phyloP scores from a whole-genome alignment of 92 coral and sea anemone species.

The Ricordea florida region DNA sequence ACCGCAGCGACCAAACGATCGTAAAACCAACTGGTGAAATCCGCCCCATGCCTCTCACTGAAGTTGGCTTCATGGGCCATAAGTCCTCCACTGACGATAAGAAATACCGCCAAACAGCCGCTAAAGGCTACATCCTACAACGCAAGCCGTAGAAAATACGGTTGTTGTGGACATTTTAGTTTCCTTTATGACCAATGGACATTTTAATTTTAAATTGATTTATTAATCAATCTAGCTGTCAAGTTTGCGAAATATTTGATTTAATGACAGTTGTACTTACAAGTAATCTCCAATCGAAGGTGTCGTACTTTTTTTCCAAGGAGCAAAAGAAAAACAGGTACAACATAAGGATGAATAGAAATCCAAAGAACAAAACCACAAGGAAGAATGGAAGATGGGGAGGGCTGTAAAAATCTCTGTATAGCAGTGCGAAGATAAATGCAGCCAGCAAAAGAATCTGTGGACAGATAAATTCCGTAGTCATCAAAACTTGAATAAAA shows the following conservation, averaged over 20 bases:
- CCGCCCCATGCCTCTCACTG: constrained; percentile 9
- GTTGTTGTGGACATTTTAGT: too few species aligned
- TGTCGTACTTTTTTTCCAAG: constrained; percentile 9
- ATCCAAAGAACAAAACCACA: neutral
- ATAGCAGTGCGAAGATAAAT: constrained; percentile 16
- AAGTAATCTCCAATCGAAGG: constrained; percentile 24
- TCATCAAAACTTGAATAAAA: too few species aligned
- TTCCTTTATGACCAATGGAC: neutral
- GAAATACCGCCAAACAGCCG: constrained; percentile 9
- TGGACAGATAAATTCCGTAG: neutral
- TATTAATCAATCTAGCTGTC: neutral
- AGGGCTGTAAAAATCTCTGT: constrained; percentile 16
- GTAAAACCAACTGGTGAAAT: constrained; percentile 2
- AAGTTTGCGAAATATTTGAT: neutral
- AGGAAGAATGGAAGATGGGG: constrained; percentile 36
- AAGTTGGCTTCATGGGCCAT: constrained; percentile 19
- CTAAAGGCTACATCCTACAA: constrained; percentile 26
- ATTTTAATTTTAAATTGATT: neutral
- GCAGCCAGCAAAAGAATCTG: constrained; percentile 14
- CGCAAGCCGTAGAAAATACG: neutral
- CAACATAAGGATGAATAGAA: neutral
- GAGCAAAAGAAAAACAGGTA: constrained; percentile 21
- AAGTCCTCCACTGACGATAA: constrained; percentile 20
- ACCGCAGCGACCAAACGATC: constrained; percentile 32
- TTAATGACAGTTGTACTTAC: neutral